Percentiles rank a stretch among this genome's conserved stretches.
Evolutionary conservation across 1,140 invertebrate genomes (phyloP).

Genomic region (Pachypeltis micranthus): DNA sequence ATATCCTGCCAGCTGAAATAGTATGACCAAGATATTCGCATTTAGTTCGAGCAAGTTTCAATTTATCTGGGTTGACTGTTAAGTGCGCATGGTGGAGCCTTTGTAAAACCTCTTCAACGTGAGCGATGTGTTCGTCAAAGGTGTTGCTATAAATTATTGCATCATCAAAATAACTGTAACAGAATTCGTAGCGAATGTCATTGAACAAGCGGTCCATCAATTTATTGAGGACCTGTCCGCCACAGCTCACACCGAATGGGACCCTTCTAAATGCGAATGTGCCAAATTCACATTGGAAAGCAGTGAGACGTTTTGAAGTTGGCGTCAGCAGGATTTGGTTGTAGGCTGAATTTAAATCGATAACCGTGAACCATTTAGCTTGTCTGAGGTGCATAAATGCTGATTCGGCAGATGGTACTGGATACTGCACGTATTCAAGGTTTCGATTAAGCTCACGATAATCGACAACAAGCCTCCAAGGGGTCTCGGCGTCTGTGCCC

Average conservation of each 20-base stretch:
- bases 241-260: background rate
- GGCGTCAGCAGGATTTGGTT: background rate
- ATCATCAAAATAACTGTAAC: background rate
- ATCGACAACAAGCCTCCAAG: background rate
- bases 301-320: background rate
- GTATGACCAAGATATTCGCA: background rate
- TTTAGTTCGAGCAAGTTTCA: background rate
- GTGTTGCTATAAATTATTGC: background rate
- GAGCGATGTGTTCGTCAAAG: background rate
- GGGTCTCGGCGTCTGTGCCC: background rate
- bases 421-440: background rate
- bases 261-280: background rate
- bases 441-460: background rate
- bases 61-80: background rate
- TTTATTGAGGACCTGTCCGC: no score
- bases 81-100: background rate
- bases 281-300: background rate
- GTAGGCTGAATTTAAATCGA: background rate
- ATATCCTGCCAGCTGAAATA: background rate
- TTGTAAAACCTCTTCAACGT: background rate
- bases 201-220: background rate
- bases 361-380: no score
- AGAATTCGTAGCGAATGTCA: background rate
- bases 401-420: background rate
- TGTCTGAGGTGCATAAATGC: background rate